Evolutionary conservation across 1,140 invertebrate species (phyloP).

Genomic region (Danaus plexippus): DNA sequence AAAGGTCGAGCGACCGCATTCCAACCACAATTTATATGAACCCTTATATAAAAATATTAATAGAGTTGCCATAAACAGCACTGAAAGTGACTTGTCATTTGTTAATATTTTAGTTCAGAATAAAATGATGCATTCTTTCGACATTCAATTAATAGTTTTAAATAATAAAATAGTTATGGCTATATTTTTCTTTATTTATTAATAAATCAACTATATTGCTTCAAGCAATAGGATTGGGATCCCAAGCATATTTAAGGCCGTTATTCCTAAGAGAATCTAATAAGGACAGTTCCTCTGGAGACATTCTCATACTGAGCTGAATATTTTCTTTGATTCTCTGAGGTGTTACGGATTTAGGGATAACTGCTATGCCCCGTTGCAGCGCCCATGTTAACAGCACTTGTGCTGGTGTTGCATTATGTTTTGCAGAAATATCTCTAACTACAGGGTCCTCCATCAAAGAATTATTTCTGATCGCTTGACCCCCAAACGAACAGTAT

Average conservation of each 20-base stretch:
- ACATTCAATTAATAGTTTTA: no score
- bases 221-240: slow-evolving; percentile 66
- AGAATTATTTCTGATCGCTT: slow-evolving; percentile 62
- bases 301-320: slow-evolving; percentile 76
- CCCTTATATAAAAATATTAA: no score
- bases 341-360: slow-evolving; percentile 79
- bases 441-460: slow-evolving; percentile 77
- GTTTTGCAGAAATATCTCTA: slow-evolving; percentile 71
- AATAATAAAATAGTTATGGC: no score
- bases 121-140: no score
- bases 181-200: no score
- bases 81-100: no score
- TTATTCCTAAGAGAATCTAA: slow-evolving; percentile 71
- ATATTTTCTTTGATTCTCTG: slow-evolving; percentile 79
- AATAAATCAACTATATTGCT: neutral
- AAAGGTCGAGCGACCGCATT: no score
- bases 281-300: slow-evolving; percentile 67
- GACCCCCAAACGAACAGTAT: slow-evolving; percentile 84
- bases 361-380: slow-evolving; percentile 77
- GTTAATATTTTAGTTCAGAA: no score
- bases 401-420: slow-evolving; percentile 76
- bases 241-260: slow-evolving; percentile 80
- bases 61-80: no score
- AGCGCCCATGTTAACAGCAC: slow-evolving; percentile 80
- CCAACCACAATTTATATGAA: no score